A percentile compares a stretch with the other conserved stretches of the same genome.
These are phyloP conservation scores for Lasiurus borealis DNA, from an alignment of 2,113 vertebrate genomes.

Conservation along the genomic window DNA sequence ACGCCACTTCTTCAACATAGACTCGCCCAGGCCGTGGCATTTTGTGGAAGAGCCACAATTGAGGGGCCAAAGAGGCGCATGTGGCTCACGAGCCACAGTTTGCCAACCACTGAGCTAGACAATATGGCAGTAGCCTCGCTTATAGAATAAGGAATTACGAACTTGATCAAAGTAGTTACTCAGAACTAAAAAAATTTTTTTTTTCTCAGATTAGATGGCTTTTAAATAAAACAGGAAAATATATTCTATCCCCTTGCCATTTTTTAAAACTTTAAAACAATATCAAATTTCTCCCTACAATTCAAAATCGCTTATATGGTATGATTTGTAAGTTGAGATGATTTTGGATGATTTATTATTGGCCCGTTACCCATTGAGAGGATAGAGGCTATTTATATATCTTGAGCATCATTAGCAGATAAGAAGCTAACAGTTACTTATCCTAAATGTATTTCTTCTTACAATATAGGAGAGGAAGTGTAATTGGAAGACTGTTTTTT, in stretches of 20 bases:
- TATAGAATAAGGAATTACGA: background rate
- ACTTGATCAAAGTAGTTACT: background rate
- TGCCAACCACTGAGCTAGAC: background rate
- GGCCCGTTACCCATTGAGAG: conserved; percentile 81
- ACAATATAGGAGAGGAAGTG: background rate
- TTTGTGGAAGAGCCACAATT: too few species aligned
- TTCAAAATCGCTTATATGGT: conserved; percentile 74
- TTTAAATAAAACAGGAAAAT: conserved; percentile 18
- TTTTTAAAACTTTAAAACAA: conserved; percentile 34
- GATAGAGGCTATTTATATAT: conserved; percentile 83
- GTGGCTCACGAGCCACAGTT: too few species aligned
- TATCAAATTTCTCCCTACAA: conserved; percentile 17
- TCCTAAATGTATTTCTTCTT: conserved; percentile 75
- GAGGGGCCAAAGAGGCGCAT: too few species aligned
- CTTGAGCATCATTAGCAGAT: conserved; percentile 79
- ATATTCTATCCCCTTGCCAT: background rate
- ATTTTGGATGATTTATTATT: conserved; percentile 83
- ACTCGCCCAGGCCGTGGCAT: too few species aligned
- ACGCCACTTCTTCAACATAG: too few species aligned
- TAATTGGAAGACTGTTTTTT: background rate
- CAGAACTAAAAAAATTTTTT: too few species aligned
- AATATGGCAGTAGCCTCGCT: background rate
- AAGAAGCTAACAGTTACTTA: conserved; percentile 81
- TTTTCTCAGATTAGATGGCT: background rate
- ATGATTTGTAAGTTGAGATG: conserved; percentile 82